These are phyloP conservation scores for Pterostichus madidus DNA, from an alignment of 2,888 invertebrate species.

Conservation along the genomic window DNA sequence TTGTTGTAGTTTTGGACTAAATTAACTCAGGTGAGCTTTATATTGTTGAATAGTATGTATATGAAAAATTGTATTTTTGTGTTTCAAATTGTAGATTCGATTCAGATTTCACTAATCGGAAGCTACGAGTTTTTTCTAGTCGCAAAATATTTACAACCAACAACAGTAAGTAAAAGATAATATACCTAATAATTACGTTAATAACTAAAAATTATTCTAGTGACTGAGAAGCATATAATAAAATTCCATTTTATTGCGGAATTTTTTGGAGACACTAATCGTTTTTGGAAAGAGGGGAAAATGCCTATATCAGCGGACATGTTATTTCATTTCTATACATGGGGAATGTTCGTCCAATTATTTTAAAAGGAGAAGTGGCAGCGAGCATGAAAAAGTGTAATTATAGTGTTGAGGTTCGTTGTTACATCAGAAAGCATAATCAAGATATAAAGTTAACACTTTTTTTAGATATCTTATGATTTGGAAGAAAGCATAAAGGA, in stretches of 20 bases:
- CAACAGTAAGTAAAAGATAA: constrained; percentile 13
- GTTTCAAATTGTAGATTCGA: too few relatives aligned
- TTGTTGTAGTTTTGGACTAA: too few relatives aligned
- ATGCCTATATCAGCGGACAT: too few relatives aligned
- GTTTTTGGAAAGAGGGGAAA: too few relatives aligned
- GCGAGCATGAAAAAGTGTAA: not conserved
- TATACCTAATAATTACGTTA: too few relatives aligned
- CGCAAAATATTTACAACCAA: not conserved
- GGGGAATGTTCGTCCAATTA: not conserved
- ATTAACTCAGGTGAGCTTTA: too few relatives aligned
- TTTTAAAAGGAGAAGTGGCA: constrained; percentile 6
- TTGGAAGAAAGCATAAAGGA: constrained; percentile 10
- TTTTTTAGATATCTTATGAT: constrained; percentile 18
- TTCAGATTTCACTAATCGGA: too few relatives aligned
- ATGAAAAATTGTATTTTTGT: too few relatives aligned
- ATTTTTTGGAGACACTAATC: constrained; percentile 14
- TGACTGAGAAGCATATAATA: not conserved
- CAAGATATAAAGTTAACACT: not conserved
- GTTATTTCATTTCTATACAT: not conserved
- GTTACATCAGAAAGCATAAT: constrained; percentile 13
- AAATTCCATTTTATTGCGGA: constrained; percentile 14
- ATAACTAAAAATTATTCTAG: constrained; percentile 28
- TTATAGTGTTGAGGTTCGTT: constrained; percentile 13
- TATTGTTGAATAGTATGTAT: too few relatives aligned
- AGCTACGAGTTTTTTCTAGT: too few relatives aligned